phyloP scores from a whole-genome alignment of 2,113 vertebrate species.

The Tachycineta bicolor region DNA sequence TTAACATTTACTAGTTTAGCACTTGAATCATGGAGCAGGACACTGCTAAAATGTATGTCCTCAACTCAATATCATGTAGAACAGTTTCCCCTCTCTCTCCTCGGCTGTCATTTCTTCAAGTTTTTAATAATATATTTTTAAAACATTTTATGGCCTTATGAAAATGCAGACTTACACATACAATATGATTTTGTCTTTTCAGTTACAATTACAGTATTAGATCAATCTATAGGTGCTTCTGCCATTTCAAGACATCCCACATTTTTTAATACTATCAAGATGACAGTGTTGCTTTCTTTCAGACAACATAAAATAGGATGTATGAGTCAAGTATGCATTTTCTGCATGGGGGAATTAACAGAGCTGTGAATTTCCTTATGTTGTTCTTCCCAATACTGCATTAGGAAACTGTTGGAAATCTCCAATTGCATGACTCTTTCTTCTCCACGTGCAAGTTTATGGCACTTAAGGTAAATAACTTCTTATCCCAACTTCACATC shows the following conservation, averaged over 20 bases:
- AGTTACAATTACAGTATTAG: background rate
- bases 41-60: conserved; percentile 11
- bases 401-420: background rate
- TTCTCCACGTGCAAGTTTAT: background rate
- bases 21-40: background rate
- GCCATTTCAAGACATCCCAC: background rate
- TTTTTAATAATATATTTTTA: conserved; percentile 28
- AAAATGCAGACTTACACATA: background rate
- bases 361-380: background rate
- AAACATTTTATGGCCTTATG: background rate
- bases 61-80: background rate
- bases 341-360: background rate
- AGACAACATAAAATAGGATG: background rate
- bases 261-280: background rate
- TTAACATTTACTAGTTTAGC: conserved; percentile 51
- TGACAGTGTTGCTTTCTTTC: background rate
- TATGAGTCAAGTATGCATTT: background rate
- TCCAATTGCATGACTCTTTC: background rate
- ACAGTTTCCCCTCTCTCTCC: background rate
- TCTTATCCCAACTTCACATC: background rate
- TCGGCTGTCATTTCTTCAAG: background rate
- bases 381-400: background rate
- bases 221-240: background rate
- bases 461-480: background rate
- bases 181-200: background rate